Evolutionary conservation across 2,888 invertebrate genomes (phyloP), one percentile per base, ranked within the genome.

Genomic region (Scotopteryx bipunctaria): DNA sequence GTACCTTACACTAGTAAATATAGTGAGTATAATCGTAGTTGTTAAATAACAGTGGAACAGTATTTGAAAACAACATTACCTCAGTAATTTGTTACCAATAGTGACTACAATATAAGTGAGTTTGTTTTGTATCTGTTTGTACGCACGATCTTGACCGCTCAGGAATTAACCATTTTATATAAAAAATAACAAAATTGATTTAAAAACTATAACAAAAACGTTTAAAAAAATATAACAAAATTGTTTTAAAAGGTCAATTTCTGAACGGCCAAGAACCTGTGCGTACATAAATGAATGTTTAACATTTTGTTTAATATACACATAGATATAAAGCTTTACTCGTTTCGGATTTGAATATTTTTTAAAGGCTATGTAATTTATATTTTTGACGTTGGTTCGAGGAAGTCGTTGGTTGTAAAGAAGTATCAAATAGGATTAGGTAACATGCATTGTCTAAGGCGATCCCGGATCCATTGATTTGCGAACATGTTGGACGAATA

Each of bases 51-150:
- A 74, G 76, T 78, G 78, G 81, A 75, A 78, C 78, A 78, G 77
- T 76, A 72, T 73, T 70, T 43, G 64, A 61, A 65, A 66, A 62
- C 57, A 56, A 67, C 48, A 61, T 76, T 83, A 84, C 83, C 83
- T 83, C 83, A 76, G 54, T 63, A 50, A 65, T 55, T 73, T 75
- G 83, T 84, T 84, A 84, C 83, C 83, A 81, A 62, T 59, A 38
- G 13, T 44, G 15, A 46, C 41, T 31, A 25, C 16, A 17, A 8
- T 31, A 17, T 36, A 13, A 35, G 21, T 25, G 14, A n/a, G 19
- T 29, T 27, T 25, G 25, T n/a, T 8, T 16, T 23, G 16, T 35
- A 16, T 4, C 17, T 15, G 32, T 14, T n/a, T 17, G 8, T 14
- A 6, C 8, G n/a, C n/a, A 25, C 14, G 9, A 27, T 44, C 36